These are phyloP conservation scores for Danionella cerebrum DNA, from an alignment of 2,113 vertebrate species.

Conservation along the genomic window DNA sequence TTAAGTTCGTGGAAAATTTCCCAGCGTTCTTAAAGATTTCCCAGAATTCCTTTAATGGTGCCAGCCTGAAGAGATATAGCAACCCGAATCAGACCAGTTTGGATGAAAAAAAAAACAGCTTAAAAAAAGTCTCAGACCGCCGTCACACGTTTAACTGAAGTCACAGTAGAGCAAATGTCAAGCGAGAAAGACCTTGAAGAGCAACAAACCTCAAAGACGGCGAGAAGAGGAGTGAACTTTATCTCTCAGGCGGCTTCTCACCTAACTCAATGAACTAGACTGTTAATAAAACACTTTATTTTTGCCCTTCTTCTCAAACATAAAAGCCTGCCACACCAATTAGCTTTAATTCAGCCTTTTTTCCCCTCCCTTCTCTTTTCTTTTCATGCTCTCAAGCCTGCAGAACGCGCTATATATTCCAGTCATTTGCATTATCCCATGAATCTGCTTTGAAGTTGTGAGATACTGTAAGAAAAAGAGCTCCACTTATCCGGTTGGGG, in stretches of 20 bases:
- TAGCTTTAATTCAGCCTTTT: constrained; percentile 72
- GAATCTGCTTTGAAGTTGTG: constrained; percentile 97
- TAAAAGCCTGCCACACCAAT: constrained; percentile 91
- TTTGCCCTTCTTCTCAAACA: constrained; percentile 63
- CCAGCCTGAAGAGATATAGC: too few relatives aligned
- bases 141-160: constrained; percentile 36
- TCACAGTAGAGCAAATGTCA: constrained; percentile 23
- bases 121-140: too few relatives aligned
- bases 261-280: constrained; percentile 60
- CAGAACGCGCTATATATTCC: constrained; percentile 88
- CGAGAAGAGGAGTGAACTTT: constrained; percentile 39
- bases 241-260: constrained; percentile 48
- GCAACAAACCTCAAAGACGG: not conserved
- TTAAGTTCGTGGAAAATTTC: too few relatives aligned
- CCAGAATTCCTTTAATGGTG: too few relatives aligned
- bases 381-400: constrained; percentile 69
- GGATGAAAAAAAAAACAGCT: too few relatives aligned
- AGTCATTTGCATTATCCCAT: constrained; percentile 98
- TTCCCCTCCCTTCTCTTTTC: constrained; percentile 37
- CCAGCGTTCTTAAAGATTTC: too few relatives aligned
- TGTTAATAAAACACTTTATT: constrained; percentile 61
- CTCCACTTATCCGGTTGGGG: constrained; percentile 83
- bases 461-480: constrained; percentile 93
- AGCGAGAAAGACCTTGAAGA: not conserved
- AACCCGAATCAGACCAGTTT: too few relatives aligned